Evolutionary conservation across 2,888 invertebrate genomes (phyloP), one percentile per base, ranked within the genome.

Genomic region (Calameuta idolon): DNA sequence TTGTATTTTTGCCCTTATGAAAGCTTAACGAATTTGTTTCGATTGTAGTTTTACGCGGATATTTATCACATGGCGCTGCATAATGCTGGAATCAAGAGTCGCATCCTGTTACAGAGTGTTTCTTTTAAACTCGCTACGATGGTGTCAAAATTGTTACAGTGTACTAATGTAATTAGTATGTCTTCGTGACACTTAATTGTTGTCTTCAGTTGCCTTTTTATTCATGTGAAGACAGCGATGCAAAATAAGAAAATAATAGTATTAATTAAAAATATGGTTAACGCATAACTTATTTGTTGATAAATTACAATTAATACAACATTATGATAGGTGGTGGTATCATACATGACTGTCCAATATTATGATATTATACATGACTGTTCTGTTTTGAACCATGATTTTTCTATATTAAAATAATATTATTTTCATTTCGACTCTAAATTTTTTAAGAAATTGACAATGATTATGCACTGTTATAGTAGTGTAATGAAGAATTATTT

Each of bases 11-110:
- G 71, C 31, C 1, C 71, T 33, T 31, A 12, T 9, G 33, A 34
- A 33, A 34, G 4, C 1, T 33, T 71, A 11, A 33, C 12, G 12
- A 71, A 11, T 31, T 12, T 71, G 12, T 71, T 71, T 71, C 23
- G 11, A 40, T 92, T 92, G 3, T 92, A 95, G 94, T 97, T 95
- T 89, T 95, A 94, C 85, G 95, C 96, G 0, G 97, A 97, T 88
- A 92, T 96, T 1, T 95, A 95, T 89, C 94, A 95, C 33, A 89
- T 97, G 77, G 94, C 96, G 80, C 92, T 94, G 90, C 93, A 93
- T 0, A 95, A 94, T 79, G 93, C 94, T 0, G 94, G 94, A 0
- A 94, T 94, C 77, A 94, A 94, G 84, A 94, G 93, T 9, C 92
- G 94, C 23, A 90, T 94, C 23, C 89, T 93, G 0, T 93, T 95